Evolutionary conservation across 2,888 invertebrate genomes (phyloP).

Genomic region (Keiferia lycopersicella): DNA sequence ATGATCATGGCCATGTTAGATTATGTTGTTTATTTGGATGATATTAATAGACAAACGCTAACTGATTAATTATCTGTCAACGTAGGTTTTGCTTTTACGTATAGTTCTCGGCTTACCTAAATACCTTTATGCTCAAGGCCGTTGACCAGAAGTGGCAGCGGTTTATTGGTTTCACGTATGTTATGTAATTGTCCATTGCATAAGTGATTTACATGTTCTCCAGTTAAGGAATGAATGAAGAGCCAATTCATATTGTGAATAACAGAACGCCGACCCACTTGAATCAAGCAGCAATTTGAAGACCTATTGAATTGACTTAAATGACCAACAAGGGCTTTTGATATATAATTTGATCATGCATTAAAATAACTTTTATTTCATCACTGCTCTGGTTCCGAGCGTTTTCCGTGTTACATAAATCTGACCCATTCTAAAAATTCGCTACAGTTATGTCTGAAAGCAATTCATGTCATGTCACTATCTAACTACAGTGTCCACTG

Average conservation of each 20-base stretch:
- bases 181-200: background rate
- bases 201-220: constrained; percentile 11
- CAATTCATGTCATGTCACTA: constrained; percentile 9
- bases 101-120: constrained; percentile 18
- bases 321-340: background rate
- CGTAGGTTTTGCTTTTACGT: constrained; percentile 39
- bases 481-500: background rate
- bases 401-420: constrained; percentile 12
- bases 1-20: constrained; percentile 54
- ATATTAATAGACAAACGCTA: constrained; percentile 40
- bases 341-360: background rate
- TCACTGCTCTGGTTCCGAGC: background rate
- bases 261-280: constrained; percentile 5
- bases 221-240: constrained; percentile 10
- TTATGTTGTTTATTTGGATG: constrained; percentile 51
- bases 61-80: constrained; percentile 45
- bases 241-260: constrained; percentile 11
- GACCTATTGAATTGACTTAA: constrained; percentile 5
- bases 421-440: background rate
- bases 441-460: constrained; percentile 15
- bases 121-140: constrained; percentile 27
- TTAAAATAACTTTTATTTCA: background rate
- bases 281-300: background rate
- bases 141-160: background rate
- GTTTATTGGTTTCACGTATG: constrained; percentile 8